Conservation (phyloP, 2,797 vertebrate species). For the Lepilemur septentrionalis region DNA sequence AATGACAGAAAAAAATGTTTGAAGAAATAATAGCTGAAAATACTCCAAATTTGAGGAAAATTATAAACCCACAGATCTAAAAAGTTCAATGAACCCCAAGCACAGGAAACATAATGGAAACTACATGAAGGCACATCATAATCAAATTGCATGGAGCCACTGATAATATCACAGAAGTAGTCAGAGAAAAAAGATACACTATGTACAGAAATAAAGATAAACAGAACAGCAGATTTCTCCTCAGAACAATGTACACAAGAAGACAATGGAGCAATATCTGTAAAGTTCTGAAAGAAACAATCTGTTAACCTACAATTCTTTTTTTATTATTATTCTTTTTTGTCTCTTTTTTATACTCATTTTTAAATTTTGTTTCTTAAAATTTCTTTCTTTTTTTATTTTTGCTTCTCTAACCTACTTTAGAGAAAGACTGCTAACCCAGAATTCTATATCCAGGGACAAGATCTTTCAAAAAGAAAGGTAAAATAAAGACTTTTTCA, state of each 20-base stretch:
- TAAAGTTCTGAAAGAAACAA: background rate
- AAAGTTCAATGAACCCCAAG: background rate
- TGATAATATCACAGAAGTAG: background rate
- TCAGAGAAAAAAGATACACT: background rate
- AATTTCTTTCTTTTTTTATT: no score
- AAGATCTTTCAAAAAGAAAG: slow-evolving; percentile 7
- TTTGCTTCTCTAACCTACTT: no score
- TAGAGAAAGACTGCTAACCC: no score
- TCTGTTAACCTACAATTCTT: background rate
- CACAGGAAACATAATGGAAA: slow-evolving; percentile 10
- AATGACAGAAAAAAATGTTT: background rate
- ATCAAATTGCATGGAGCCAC: background rate
- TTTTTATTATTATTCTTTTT: background rate
- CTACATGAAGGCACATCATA: background rate
- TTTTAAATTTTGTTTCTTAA: background rate
- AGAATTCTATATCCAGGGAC: background rate
- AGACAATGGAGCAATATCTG: background rate
- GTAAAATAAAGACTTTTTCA: background rate
- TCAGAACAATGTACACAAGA: background rate
- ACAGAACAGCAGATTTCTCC: background rate
- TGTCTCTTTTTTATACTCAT: background rate
- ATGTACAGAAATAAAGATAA: background rate
- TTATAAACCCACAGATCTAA: background rate
- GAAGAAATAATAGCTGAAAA: background rate
- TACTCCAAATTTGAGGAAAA: slow-evolving; percentile 10